Evolutionary conservation across 64 coral and sea anemone species (phyloP), one percentile per base, ranked within the genome.

Genomic region (Astreopora myriophthalma): DNA sequence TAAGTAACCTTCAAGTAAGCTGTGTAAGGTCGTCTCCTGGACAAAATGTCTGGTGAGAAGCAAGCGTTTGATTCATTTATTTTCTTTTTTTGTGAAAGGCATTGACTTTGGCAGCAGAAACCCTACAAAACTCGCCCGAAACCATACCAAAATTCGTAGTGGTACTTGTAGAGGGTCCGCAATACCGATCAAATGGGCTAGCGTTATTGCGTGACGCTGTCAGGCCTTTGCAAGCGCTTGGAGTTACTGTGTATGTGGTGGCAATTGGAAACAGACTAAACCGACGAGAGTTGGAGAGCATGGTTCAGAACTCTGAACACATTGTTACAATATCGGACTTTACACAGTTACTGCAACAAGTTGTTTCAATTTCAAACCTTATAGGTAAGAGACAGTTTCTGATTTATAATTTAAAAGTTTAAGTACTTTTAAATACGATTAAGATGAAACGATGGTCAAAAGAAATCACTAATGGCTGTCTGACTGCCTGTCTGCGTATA

Each of bases 81-180:
- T 75, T 44, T 13, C 3, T 35, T 37, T 38, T 3, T 65, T 17
- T 30, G 16, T 24, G 34, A 64, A 88, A 79, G 79, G 92, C 92
- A 6, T 19, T 94, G 34, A 29, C 66, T 17, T 61, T 82, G 38
- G 87, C 85, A 49, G 48, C 31, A 6, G 8, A 80, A 60, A 87
- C 87, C 12, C 79, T 94, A 12, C 55, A 82, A 29, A 82, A 67
- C 29, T 86, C 92, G 3, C 76, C 85, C 9, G 27, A 27, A 44
- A 67, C 29, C 14, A n/a, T 83, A 49, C 85, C 92, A n/a, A 94
- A 94, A 73, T 86, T 89, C 40, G 65, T 93, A 2, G 78, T 96
- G 5, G 71, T 94, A 16, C 63, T 96, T 29, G 80, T 86, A 6
- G 89, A 89, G 55, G 95, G 95, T 12, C 76, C 40, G 32, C 48